These are phyloP conservation scores for Hippocampus kuda DNA, from an alignment of 2,797 vertebrate species.

Conservation along the genomic window DNA sequence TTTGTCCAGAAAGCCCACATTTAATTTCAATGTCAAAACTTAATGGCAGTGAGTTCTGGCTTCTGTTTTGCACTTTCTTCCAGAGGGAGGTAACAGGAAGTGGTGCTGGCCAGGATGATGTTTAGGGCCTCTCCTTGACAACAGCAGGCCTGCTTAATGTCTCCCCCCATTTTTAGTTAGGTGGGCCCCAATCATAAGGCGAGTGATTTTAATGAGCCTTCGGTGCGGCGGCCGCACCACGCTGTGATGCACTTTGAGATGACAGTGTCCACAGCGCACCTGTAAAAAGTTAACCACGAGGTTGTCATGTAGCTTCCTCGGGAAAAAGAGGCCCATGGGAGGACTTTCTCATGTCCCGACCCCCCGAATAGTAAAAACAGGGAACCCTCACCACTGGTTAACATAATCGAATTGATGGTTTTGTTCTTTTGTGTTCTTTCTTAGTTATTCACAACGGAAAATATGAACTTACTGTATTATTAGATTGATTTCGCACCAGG, in stretches of 20 bases:
- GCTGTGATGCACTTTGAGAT: slow-evolving; percentile 8
- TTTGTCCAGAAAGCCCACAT: background rate
- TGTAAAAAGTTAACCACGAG: slow-evolving; percentile 6
- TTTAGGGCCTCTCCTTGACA: background rate
- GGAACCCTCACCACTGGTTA: background rate
- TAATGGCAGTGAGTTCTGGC: background rate
- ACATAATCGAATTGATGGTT: background rate
- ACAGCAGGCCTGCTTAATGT: background rate
- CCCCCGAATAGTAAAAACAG: background rate
- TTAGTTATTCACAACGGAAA: too few species aligned
- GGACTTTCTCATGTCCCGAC: background rate
- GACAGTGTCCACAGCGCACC: slow-evolving; percentile 4
- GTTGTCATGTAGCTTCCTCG: slow-evolving; percentile 3
- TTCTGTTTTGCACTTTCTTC: background rate
- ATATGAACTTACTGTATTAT: background rate
- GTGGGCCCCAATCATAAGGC: slow-evolving; percentile 1
- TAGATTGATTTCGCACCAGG: background rate
- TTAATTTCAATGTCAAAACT: background rate
- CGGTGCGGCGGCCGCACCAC: background rate
- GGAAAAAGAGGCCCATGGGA: background rate
- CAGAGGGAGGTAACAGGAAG: background rate
- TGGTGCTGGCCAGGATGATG: background rate
- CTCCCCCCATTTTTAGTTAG: background rate
- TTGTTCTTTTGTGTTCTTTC: background rate
- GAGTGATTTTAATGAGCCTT: slow-evolving; percentile 3